Evolutionary conservation across 2,113 vertebrate species (phyloP).

Genomic region (Sakesphorus luctuosus): DNA sequence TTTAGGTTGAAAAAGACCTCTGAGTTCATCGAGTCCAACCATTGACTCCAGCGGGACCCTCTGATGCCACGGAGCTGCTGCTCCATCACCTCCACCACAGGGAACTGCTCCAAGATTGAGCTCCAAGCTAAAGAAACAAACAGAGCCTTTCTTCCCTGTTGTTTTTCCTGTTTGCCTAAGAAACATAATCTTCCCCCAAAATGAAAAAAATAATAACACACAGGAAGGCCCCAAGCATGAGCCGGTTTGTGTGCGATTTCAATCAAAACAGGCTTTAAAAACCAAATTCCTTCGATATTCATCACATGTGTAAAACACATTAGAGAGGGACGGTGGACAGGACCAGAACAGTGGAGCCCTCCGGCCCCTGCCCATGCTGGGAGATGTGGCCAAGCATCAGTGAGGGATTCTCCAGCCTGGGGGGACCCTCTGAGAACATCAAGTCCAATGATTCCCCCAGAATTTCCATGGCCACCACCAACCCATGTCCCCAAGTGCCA

Average conservation of each 20-base stretch:
- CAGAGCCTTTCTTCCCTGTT: constrained; percentile 50
- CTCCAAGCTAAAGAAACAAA: constrained; percentile 65
- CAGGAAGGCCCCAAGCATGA: constrained; percentile 56
- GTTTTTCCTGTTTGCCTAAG: constrained; percentile 70
- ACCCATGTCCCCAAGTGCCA: not conserved
- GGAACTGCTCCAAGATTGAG: not conserved
- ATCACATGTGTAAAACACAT: constrained; percentile 54
- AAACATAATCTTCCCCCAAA: constrained; percentile 55
- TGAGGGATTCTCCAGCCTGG: not conserved
- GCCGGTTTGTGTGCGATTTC: constrained; percentile 29
- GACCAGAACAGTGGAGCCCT: not conserved
- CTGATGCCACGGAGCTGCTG: not conserved
- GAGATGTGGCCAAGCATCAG: not conserved
- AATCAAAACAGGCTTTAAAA: constrained; percentile 68
- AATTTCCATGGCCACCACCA: not conserved
- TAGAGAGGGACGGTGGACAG: not conserved
- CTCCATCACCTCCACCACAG: accelerated
- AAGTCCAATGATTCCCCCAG: not conserved
- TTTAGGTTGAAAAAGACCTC: not conserved
- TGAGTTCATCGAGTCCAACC: not conserved
- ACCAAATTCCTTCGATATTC: constrained; percentile 54
- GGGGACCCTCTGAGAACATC: not conserved
- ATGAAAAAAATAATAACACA: constrained; percentile 65
- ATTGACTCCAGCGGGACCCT: not conserved
- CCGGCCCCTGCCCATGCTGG: not conserved